These are phyloP conservation scores for Mesoclemmys tuberculata DNA, from an alignment of 2,113 vertebrate species.

Conservation along the genomic window DNA sequence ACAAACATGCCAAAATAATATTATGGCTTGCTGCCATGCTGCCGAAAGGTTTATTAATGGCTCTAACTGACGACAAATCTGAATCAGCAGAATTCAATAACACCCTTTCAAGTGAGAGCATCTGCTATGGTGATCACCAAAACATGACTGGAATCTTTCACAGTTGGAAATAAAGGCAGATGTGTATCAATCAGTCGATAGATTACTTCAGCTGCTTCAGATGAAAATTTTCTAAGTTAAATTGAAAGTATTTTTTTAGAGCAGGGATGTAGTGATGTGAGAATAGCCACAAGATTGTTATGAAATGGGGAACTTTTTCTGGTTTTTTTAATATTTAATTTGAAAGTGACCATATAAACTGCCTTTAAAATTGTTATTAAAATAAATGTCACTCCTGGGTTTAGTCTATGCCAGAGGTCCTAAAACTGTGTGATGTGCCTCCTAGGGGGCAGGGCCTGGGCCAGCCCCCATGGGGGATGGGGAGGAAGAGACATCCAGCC, in stretches of 20 bases:
- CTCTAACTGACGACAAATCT: not conserved
- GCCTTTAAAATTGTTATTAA: not conserved
- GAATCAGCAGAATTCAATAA: not conserved
- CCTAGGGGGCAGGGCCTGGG: no score
- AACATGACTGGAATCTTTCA: not conserved
- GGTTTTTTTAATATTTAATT: not conserved
- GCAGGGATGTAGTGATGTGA: not conserved
- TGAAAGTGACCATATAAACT: not conserved
- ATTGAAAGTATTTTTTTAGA: not conserved
- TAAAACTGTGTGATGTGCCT: no score
- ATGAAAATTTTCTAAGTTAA: not conserved
- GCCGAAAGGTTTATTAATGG: not conserved
- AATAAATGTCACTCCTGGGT: not conserved
- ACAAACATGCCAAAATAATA: not conserved
- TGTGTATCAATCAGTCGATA: not conserved
- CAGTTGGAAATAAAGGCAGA: not conserved
- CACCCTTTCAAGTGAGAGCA: not conserved
- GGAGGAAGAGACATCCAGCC: no score
- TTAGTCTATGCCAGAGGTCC: not conserved
- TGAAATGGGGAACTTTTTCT: no score
- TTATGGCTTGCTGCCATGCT: not conserved
- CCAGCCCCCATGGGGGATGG: no score
- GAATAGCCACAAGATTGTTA: fast-evolving
- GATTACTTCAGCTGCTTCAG: not conserved
- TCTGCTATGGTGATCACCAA: not conserved